Evolutionary conservation across 2,113 vertebrate genomes (phyloP).

Genomic region (Ariopsis seemanni): DNA sequence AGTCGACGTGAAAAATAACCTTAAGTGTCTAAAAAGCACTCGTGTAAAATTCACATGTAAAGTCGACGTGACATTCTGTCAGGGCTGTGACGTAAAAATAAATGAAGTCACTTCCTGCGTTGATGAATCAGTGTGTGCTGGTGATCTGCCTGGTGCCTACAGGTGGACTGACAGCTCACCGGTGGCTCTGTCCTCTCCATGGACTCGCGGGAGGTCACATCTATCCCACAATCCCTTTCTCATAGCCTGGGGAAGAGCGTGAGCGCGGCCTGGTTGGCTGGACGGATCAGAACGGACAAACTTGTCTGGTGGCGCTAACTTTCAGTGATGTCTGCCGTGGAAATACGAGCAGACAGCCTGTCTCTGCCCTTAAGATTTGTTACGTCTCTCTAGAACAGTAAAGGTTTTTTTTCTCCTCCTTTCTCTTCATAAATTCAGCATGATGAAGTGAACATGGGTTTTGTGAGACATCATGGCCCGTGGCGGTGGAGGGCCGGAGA

Average conservation of each 20-base stretch:
- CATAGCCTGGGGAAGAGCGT: constrained; percentile 38
- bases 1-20: not conserved
- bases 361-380: constrained; percentile 54
- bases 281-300: constrained; percentile 53
- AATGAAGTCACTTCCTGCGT: constrained; percentile 1
- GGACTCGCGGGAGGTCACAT: constrained; percentile 39
- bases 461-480: constrained; percentile 47
- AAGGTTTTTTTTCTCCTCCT: not conserved
- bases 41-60: not conserved
- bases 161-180: constrained; percentile 52
- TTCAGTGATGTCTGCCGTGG: constrained; percentile 32
- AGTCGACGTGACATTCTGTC: not conserved
- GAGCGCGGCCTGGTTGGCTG: not conserved
- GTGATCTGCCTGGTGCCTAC: constrained; percentile 34
- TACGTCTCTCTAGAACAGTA: constrained; percentile 41
- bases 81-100: not conserved
- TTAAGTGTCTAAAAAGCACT: not conserved
- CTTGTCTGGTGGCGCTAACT: constrained; percentile 50
- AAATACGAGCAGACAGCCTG: constrained; percentile 50
- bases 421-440: constrained; percentile 21
- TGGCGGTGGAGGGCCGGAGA: constrained; percentile 40
- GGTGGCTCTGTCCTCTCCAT: constrained; percentile 41
- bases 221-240: constrained; percentile 36
- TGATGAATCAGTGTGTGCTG: constrained; percentile 7
- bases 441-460: constrained; percentile 49